phyloP scores from a whole-genome alignment of 2,797 vertebrate species.

The Darevskia nairensis region DNA sequence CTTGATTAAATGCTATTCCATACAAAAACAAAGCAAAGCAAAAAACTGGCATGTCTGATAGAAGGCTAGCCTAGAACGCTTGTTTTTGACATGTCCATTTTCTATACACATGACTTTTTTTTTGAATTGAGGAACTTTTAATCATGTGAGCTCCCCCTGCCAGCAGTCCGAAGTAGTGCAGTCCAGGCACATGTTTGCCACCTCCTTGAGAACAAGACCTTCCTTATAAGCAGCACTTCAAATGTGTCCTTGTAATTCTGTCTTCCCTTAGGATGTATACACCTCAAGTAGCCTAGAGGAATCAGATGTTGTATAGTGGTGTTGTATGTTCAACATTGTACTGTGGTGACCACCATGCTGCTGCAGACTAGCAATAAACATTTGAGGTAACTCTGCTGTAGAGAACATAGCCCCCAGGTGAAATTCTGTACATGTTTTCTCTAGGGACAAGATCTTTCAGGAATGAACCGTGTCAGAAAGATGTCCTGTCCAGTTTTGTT shows the following conservation, averaged over 20 bases:
- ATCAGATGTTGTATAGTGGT: background rate
- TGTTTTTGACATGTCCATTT: background rate
- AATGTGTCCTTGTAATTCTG: background rate
- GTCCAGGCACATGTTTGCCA: background rate
- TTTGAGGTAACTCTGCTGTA: background rate
- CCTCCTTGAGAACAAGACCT: background rate
- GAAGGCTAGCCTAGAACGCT: background rate
- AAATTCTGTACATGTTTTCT: background rate
- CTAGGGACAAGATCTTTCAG: background rate
- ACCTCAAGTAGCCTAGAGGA: background rate
- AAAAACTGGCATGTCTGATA: background rate
- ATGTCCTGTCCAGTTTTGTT: background rate
- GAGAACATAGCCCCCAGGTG: background rate
- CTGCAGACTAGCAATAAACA: background rate
- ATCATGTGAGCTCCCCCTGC: background rate
- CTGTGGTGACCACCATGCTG: background rate
- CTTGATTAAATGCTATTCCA: background rate
- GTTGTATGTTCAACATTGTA: background rate
- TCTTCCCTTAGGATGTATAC: conserved; percentile 2
- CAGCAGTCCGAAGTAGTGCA: background rate
- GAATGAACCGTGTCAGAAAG: conserved; percentile 32
- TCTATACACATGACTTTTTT: background rate
- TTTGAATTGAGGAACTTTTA: background rate
- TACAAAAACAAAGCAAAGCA: background rate
- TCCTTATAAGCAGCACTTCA: background rate